Evolutionary conservation across 1,140 invertebrate species (phyloP).

Genomic region (Neoseiulus cucumeris): DNA sequence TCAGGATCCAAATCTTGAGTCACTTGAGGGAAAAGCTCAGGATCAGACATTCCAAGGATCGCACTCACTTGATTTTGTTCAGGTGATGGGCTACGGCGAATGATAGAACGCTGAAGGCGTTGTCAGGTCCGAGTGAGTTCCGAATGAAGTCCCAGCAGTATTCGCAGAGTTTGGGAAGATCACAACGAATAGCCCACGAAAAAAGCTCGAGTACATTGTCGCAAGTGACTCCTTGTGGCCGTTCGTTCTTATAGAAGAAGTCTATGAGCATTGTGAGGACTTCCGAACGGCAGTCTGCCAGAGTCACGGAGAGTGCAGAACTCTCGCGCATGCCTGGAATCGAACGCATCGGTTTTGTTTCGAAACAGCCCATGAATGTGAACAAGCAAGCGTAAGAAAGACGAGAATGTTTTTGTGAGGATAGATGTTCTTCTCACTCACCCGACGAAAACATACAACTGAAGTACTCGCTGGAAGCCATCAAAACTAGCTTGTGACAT

Average conservation of each 20-base stretch:
- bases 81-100: not conserved
- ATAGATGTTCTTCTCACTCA: not conserved
- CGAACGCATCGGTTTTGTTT: too few relatives aligned
- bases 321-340: not conserved
- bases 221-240: not conserved
- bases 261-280: not conserved
- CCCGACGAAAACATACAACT: not conserved
- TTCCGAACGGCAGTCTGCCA: not conserved
- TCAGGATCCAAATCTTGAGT: not conserved
- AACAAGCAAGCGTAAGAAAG: not conserved
- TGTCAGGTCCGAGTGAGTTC: not conserved
- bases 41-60: not conserved
- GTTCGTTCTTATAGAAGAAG: not conserved
- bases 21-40: not conserved
- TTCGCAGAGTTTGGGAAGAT: not conserved
- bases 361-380: too few relatives aligned
- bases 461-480: conserved; percentile 5
- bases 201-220: conserved; percentile 1
- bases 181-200: conserved; percentile 2
- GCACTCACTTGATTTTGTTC: not conserved
- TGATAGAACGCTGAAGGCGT: not conserved
- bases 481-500: not conserved
- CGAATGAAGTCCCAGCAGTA: not conserved
- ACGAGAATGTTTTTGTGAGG: not conserved
- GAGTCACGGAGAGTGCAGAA: not conserved